Evolutionary conservation across 2,113 vertebrate species (phyloP).

Genomic region (Hippocampus comes): DNA sequence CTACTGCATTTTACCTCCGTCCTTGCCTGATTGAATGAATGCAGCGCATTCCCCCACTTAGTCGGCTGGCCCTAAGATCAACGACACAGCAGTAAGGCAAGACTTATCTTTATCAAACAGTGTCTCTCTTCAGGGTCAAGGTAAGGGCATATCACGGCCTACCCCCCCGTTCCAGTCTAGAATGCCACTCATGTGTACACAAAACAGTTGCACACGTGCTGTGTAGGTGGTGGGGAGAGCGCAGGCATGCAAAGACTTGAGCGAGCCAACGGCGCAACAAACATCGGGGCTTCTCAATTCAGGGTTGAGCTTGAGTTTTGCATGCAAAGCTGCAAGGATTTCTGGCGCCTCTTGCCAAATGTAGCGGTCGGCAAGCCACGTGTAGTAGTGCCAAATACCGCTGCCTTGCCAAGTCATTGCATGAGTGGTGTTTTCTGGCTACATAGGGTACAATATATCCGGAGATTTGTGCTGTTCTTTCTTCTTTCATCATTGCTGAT

Average conservation of each 20-base stretch:
- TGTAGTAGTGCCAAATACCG: slow-evolving; percentile 16
- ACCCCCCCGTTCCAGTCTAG: neutral
- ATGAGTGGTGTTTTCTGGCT: slow-evolving; percentile 9
- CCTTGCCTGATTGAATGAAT: neutral
- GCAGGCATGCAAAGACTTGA: slow-evolving; percentile 12
- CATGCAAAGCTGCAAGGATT: slow-evolving; percentile 15
- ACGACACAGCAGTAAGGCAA: slow-evolving; percentile 7
- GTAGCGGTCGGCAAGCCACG: slow-evolving; percentile 12
- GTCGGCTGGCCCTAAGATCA: slow-evolving; percentile 17
- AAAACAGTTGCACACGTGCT: slow-evolving; percentile 13
- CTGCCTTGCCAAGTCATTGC: slow-evolving; percentile 15
- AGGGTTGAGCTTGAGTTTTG: slow-evolving; percentile 8
- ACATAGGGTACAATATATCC: neutral
- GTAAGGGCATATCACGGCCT: neutral
- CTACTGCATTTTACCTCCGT: neutral
- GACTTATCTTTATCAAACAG: slow-evolving; percentile 39
- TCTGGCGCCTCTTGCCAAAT: slow-evolving; percentile 5
- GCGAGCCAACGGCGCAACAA: neutral
- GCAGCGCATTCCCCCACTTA: slow-evolving; percentile 2
- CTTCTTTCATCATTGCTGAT: slow-evolving; percentile 5
- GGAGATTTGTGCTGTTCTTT: slow-evolving; percentile 15
- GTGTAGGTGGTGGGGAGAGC: neutral
- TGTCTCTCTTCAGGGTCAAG: slow-evolving; percentile 9
- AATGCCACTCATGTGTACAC: slow-evolving; percentile 18
- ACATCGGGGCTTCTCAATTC: neutral